These are phyloP conservation scores for Perca fluviatilis DNA, from an alignment of 2,113 vertebrate species.

Conservation along the genomic window DNA sequence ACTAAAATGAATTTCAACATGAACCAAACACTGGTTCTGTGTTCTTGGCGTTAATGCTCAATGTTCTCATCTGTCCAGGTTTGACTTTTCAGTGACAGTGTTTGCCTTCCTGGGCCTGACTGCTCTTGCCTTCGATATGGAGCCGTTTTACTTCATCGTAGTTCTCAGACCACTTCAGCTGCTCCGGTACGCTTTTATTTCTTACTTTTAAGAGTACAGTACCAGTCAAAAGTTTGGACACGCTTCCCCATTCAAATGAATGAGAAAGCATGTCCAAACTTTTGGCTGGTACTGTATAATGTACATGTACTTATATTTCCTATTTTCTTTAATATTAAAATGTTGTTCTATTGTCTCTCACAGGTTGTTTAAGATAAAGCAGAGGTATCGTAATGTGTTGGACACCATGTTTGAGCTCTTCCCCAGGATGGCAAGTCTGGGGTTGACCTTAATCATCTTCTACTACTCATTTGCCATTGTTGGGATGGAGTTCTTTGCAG, in stretches of 20 bases:
- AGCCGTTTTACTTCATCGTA: constrained; percentile 98
- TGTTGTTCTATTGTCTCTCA: background rate
- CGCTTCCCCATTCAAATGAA: too few species aligned
- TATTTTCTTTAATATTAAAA: background rate
- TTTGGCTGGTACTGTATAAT: too few species aligned
- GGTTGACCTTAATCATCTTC: constrained; percentile 96
- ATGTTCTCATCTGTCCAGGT: constrained; percentile 81
- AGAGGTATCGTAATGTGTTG: constrained; percentile 95
- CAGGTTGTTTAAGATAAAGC: constrained; percentile 97
- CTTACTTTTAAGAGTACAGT: background rate
- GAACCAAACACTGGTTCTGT: background rate
- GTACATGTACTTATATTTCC: background rate
- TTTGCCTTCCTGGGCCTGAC: constrained; percentile 96
- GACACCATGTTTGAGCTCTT: constrained; percentile 99
- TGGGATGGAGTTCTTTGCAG: constrained; percentile 98
- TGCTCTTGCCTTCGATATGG: constrained; percentile 93
- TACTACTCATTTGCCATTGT: constrained; percentile 99
- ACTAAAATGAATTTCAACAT: background rate
- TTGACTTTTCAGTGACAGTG: constrained; percentile 94
- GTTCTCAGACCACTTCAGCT: constrained; percentile 95
- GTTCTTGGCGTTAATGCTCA: background rate
- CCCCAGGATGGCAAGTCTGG: constrained; percentile 97
- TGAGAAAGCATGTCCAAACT: too few species aligned
- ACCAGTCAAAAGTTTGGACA: too few species aligned
- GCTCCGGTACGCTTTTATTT: constrained; percentile 85